These are phyloP conservation scores for Lanius collurio DNA, from an alignment of 2,113 vertebrate genomes.

Conservation along the genomic window DNA sequence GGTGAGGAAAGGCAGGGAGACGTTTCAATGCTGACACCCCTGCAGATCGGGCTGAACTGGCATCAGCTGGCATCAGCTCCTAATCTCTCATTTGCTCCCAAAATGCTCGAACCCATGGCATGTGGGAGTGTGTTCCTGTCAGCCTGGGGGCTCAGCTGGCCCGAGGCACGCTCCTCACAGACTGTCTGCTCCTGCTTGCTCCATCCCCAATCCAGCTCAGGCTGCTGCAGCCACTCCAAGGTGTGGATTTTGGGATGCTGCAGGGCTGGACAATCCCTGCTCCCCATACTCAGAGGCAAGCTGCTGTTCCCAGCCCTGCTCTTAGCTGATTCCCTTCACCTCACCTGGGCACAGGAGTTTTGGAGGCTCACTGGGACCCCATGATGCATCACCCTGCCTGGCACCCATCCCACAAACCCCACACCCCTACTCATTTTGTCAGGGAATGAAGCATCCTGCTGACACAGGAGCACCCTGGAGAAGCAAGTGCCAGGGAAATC, in stretches of 20 bases:
- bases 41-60: not conserved
- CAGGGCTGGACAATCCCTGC: not conserved
- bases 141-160: not conserved
- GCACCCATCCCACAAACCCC: not conserved
- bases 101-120: not conserved
- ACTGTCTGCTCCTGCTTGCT: conserved; percentile 1
- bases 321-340: not conserved
- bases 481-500: not conserved
- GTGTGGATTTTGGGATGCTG: not conserved
- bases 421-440: accelerated
- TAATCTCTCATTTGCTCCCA: not conserved
- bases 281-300: not conserved
- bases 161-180: not conserved
- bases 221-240: not conserved
- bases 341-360: not conserved
- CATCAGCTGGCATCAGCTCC: not conserved
- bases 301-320: not conserved
- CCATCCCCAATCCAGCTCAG: not conserved
- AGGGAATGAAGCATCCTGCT: not conserved
- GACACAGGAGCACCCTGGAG: not conserved
- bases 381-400: not conserved
- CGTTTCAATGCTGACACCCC: not conserved
- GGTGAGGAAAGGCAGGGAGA: not conserved
- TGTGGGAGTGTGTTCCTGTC: not conserved
- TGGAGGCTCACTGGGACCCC: not conserved